Conservation (phyloP, 2,888 invertebrate genomes). For the Agonopterix alstromeriana region DNA sequence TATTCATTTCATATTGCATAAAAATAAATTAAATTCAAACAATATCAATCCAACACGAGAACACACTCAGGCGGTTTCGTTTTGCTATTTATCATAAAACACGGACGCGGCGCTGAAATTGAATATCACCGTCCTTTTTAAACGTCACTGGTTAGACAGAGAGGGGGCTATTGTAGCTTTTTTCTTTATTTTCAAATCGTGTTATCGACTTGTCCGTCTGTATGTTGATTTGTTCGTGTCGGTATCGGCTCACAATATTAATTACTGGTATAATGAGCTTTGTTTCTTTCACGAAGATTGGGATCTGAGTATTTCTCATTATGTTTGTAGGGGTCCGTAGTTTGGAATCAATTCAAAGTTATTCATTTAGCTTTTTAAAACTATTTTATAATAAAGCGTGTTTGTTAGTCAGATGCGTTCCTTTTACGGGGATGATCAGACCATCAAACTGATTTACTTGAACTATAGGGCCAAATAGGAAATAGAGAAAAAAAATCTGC, state of each 20-base stretch:
- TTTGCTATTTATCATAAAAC: constrained; percentile 69
- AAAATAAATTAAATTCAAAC: constrained; percentile 61
- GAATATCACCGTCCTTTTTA: constrained; percentile 35
- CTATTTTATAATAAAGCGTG: background rate
- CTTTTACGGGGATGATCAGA: too few species aligned
- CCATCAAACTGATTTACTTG: too few species aligned
- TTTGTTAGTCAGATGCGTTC: background rate
- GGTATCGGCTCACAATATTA: constrained; percentile 61
- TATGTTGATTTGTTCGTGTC: constrained; percentile 57
- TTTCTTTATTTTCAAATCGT: constrained; percentile 50
- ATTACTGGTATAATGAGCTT: constrained; percentile 60
- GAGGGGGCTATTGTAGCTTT: constrained; percentile 27
- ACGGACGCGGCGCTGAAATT: constrained; percentile 49
- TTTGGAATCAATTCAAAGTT: background rate
- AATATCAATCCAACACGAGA: constrained; percentile 66
- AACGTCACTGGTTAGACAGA: constrained; percentile 23
- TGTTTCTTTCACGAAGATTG: constrained; percentile 48
- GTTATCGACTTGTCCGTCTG: constrained; percentile 51
- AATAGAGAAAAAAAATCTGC: too few species aligned
- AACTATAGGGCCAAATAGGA: too few species aligned
- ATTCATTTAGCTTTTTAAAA: background rate
- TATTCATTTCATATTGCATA: constrained; percentile 52
- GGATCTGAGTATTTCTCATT: constrained; percentile 32
- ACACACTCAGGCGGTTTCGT: constrained; percentile 53
- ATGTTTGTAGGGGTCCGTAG: constrained; percentile 18